Evolutionary conservation across 1,140 invertebrate genomes (phyloP).

Genomic region (Mamestra configurata): DNA sequence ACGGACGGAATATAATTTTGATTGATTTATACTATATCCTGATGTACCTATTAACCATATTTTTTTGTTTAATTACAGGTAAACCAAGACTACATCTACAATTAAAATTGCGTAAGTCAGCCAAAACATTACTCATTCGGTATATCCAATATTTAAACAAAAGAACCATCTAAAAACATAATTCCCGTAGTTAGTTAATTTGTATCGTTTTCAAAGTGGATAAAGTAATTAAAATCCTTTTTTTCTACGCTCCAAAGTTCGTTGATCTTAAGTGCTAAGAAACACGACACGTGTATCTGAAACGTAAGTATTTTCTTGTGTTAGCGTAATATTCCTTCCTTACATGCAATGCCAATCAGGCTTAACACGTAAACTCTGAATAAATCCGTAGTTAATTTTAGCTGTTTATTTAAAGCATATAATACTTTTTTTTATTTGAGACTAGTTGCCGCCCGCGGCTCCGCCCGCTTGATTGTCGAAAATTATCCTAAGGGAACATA

Average conservation of each 20-base stretch:
- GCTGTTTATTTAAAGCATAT: no score
- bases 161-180: background rate
- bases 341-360: no score
- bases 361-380: no score
- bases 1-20: no score
- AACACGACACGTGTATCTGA: background rate
- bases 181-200: background rate
- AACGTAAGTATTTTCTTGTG: background rate
- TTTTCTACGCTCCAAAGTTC: background rate
- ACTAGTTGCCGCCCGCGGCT: no score
- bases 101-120: background rate
- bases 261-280: background rate
- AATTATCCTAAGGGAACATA: no score
- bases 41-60: background rate
- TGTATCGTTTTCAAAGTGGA: background rate
- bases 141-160: background rate
- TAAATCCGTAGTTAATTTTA: no score
- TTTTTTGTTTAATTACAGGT: conserved; percentile 19
- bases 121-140: background rate
- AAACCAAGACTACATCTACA: background rate
- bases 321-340: background rate
- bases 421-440: no score
- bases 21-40: no score
- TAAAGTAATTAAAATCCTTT: background rate
- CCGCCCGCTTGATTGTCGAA: no score